Evolutionary conservation across 2,113 vertebrate genomes (phyloP), one percentile per base, ranked within the genome.

Genomic region (Bagarius yarrelli): DNA sequence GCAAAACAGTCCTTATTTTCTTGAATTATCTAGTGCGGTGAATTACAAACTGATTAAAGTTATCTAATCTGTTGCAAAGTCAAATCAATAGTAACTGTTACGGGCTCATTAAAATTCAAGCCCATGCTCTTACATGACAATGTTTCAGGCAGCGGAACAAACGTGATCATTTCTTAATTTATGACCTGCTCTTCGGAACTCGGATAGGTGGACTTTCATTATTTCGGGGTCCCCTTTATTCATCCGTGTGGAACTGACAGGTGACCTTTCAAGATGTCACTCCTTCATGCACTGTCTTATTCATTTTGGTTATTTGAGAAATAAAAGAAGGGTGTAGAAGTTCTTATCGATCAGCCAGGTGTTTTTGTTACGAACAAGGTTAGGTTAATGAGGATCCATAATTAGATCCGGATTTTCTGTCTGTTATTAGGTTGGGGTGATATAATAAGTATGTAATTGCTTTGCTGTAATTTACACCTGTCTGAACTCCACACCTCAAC

Each of bases 261-360:
- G 59, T 83, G 81, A 85, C 81, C 84, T 85, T 85, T 85, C 15
- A 53, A 78, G 78, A 85, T 81, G 61, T 60, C 67, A 67, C 34
- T 85, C 36, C 18, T 79, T 79, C 74, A 78, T 19, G 67, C 57
- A 76, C 63, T 18, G 83, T 75, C 70, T 85, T 56, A 85, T 82
- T 82, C 50, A 78, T 82, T 85, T 77, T 76, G 55, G 61, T 76
- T 50, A 82, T 82, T 79, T 82, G 25, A 30, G 55, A 59, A 21
- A 56, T 21, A 69, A 71, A 75, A n/a, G 36, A 75, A 79, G 67
- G 74, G 80, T 59, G 60, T 67, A 12, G 23, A 78, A 80, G 61
- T 79, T 71, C 61, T 79, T 34, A 50, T 75, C 63, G 25, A 27
- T 32, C 70, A 57, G 34, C 34, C 55, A 59, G 80, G 53, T 69